These are phyloP conservation scores for Pachyseris speciosa DNA, from an alignment of 64 coral and sea anemone genomes.

Conservation along the genomic window DNA sequence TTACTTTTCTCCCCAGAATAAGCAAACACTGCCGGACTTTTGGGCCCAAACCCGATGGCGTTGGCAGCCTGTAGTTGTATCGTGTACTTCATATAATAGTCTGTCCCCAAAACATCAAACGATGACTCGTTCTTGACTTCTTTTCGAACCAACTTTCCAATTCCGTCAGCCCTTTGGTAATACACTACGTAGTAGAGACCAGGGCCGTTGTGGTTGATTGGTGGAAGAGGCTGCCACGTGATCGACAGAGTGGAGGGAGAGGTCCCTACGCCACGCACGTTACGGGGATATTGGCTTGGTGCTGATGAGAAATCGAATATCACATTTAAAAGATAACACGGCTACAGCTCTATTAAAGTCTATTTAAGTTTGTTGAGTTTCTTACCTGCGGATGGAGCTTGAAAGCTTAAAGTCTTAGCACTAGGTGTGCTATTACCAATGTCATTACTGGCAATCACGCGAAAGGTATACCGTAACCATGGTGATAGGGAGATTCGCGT, in stretches of 20 bases:
- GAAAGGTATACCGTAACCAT: conserved; percentile 45
- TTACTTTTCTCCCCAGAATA: conserved; percentile 86
- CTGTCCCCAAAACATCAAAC: conserved; percentile 41
- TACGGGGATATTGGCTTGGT: conserved; percentile 1
- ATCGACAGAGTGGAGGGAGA: conserved; percentile 20
- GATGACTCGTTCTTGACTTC: conserved; percentile 56
- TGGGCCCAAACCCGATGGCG: conserved; percentile 73
- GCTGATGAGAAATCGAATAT: conserved; percentile 19
- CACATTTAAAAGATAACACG: too few species aligned
- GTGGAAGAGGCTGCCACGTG: conserved; percentile 56
- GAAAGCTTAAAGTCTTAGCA: conserved; percentile 4
- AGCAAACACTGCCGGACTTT: conserved; percentile 61
- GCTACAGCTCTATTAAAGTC: not conserved
- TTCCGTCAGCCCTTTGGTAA: conserved; percentile 55
- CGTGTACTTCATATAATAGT: conserved; percentile 71
- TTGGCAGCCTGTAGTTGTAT: conserved; percentile 91
- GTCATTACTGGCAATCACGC: conserved; percentile 42
- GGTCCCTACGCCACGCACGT: conserved; percentile 26
- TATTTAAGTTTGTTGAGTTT: not conserved
- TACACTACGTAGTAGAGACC: conserved; percentile 83
- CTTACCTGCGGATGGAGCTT: conserved; percentile 39
- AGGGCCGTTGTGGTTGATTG: conserved; percentile 78
- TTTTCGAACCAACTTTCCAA: conserved; percentile 23
- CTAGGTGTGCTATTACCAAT: conserved; percentile 63
- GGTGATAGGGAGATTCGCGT: conserved; percentile 34